A percentile compares a stretch with the other conserved stretches of the same genome.
Conservation (phyloP, 2,797 vertebrate genomes). For the Hybognathus amarus region DNA sequence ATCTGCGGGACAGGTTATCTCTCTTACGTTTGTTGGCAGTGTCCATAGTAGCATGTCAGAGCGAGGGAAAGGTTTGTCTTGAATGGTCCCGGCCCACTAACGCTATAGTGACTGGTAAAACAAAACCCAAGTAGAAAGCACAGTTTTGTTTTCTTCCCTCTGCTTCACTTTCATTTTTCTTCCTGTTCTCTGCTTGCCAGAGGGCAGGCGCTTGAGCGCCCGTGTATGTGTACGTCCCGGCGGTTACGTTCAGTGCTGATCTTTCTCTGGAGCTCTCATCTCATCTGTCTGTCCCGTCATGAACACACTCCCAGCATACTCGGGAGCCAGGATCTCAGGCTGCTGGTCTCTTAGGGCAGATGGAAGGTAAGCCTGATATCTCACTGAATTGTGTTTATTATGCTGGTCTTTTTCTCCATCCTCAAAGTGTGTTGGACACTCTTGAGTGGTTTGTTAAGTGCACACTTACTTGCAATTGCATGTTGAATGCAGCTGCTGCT, state of each 20-base stretch:
- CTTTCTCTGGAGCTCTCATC: slow-evolving; percentile 45
- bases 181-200: slow-evolving; percentile 49
- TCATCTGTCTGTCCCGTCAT: slow-evolving; percentile 68
- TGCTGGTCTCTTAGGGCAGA: slow-evolving; percentile 88
- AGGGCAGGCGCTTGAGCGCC: slow-evolving; percentile 58
- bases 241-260: slow-evolving; percentile 56
- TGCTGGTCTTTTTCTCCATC: neutral
- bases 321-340: slow-evolving; percentile 90
- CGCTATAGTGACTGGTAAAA: slow-evolving; percentile 65
- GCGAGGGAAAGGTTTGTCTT: slow-evolving; percentile 61
- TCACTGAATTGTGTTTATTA: neutral
- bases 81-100: slow-evolving; percentile 16
- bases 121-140: slow-evolving; percentile 72
- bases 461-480: neutral
- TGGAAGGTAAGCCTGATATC: slow-evolving; percentile 82
- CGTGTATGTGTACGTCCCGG: slow-evolving; percentile 42
- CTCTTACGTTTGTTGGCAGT: slow-evolving; percentile 83
- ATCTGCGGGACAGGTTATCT: slow-evolving; percentile 84
- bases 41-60: slow-evolving; percentile 32
- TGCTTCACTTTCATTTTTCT: slow-evolving; percentile 35
- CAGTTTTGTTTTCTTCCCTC: slow-evolving; percentile 67
- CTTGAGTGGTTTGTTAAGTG: neutral
- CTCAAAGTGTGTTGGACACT: neutral
- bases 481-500: neutral
- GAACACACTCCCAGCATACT: slow-evolving; percentile 83